These are phyloP conservation scores for Coreoperca whiteheadi DNA, from an alignment of 2,113 vertebrate genomes.

Conservation along the genomic window DNA sequence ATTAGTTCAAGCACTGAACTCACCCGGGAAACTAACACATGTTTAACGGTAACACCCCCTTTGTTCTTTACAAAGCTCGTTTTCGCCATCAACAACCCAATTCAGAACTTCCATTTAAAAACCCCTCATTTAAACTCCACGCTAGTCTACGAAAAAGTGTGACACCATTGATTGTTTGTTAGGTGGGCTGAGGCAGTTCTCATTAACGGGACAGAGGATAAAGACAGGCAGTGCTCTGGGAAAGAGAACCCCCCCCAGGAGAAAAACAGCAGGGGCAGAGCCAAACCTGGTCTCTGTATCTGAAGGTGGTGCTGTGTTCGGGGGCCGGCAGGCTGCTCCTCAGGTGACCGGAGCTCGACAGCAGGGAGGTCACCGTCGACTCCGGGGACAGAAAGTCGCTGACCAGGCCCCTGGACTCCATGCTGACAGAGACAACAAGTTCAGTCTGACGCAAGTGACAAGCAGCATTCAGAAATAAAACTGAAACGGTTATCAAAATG, in stretches of 20 bases:
- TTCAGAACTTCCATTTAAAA: not conserved
- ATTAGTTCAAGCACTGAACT: not conserved
- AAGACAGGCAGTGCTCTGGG: not conserved
- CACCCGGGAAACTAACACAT: not conserved
- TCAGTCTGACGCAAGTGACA: too few relatives aligned
- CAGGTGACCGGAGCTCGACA: conserved; percentile 82
- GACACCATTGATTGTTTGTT: not conserved
- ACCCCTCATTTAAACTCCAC: too few relatives aligned
- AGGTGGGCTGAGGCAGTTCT: not conserved
- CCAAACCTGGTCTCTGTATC: conserved; percentile 83
- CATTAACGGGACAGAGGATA: not conserved
- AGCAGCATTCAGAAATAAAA: too few relatives aligned
- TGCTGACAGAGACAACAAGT: conserved; percentile 39
- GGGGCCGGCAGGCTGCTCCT: conserved; percentile 60
- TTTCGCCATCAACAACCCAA: not conserved
- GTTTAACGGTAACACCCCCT: not conserved
- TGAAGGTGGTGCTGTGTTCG: conserved; percentile 63
- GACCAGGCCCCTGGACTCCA: conserved; percentile 38
- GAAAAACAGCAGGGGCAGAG: not conserved
- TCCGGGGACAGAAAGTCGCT: conserved; percentile 79
- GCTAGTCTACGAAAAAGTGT: not conserved
- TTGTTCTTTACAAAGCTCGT: not conserved
- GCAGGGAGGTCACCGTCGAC: conserved; percentile 87
- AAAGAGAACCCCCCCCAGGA: not conserved
- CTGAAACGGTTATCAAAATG: too few relatives aligned